phyloP scores from a whole-genome alignment of 2,113 vertebrate genomes.

The Gadus chalcogrammus region DNA sequence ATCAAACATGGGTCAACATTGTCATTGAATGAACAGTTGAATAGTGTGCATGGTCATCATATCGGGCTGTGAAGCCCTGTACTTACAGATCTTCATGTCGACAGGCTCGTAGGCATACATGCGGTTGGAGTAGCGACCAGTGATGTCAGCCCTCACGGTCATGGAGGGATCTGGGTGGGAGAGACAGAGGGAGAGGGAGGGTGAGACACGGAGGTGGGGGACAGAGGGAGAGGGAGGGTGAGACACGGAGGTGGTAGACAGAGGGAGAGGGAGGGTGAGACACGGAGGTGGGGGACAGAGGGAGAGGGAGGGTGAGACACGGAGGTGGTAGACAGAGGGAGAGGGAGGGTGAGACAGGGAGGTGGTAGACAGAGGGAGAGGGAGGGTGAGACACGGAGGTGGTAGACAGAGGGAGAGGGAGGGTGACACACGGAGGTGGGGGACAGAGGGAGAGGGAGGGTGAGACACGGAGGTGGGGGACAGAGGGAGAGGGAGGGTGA shows the following conservation, averaged over 20 bases:
- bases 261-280: too few species aligned
- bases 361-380: too few species aligned
- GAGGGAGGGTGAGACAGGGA: too few species aligned
- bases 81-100: conserved; percentile 84
- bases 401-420: background rate
- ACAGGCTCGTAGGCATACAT: conserved; percentile 88
- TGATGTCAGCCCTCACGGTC: conserved; percentile 93
- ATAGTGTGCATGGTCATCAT: background rate
- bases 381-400: background rate
- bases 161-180: conserved; percentile 82
- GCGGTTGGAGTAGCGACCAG: conserved; percentile 88
- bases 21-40: too few species aligned
- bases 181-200: background rate
- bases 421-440: background rate
- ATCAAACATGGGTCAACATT: too few species aligned
- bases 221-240: background rate
- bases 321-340: too few species aligned
- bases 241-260: too few species aligned
- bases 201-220: background rate
- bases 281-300: too few species aligned
- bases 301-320: too few species aligned
- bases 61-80: background rate
- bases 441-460: too few species aligned
- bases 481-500: too few species aligned
- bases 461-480: too few species aligned